Evolutionary conservation across 2,888 invertebrate species (phyloP), one percentile per base, ranked within the genome.

Genomic region (Coenonympha arcania): DNA sequence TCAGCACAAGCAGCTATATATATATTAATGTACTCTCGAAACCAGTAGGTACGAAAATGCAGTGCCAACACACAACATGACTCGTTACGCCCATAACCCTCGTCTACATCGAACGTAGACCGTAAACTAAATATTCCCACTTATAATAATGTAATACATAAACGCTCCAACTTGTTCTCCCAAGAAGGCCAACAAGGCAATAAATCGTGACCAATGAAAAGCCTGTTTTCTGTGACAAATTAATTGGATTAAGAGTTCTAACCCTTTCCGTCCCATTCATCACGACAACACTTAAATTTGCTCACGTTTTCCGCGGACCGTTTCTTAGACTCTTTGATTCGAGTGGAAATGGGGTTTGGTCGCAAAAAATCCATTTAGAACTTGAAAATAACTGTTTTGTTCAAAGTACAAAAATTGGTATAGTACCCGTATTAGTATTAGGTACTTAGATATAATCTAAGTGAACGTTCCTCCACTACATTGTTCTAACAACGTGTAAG

Each of bases 211-310:
- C 50, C 40, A 54, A 49, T 50, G 48, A 55, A 55, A 56, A 41
- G 48, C 49, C 50, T 54, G 52, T 55, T 55, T 52, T 34, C 56
- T 50, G 54, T 50, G 56, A 58, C 58, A 56, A 58, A 58, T 56
- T 58, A 58, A 58, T 58, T 58, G 51, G 49, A 54, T 52, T 54
- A 58, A 58, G 56, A 54, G 43, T 56, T 49, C n/a, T 40, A 54
- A 54, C 56, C 57, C 52, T 54, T 56, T 50, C 36, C 43, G 39
- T 19, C 36, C 36, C 22, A 55, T 55, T 55, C 49, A 46, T 52
- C 49, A 47, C 52, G 39, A 33, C 22, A 24, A 33, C 22, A 24
- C 34, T 40, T 46, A 43, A 46, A 47, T 43, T 49, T 45, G 26
- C 31, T 45, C 30, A 31, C 33, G 24, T 41, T 48, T 43, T 48